These are phyloP conservation scores for Crenichthys baileyi DNA, from an alignment of 2,797 vertebrate species.

Conservation along the genomic window DNA sequence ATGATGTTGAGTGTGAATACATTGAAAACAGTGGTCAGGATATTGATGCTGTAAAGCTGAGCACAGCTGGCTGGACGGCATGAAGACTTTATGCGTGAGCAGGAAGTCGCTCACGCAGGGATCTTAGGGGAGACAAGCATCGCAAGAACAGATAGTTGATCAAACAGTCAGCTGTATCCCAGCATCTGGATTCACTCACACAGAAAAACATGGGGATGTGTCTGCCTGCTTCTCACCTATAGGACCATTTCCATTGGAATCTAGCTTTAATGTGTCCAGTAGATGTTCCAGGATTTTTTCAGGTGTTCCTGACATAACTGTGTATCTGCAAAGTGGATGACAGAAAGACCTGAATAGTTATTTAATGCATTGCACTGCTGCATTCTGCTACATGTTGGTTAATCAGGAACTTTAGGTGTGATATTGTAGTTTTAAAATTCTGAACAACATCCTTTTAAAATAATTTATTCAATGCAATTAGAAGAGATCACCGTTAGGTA, in stretches of 20 bases:
- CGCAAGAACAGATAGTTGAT: slow-evolving; percentile 14
- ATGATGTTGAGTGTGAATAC: neutral
- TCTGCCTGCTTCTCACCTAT: slow-evolving; percentile 76
- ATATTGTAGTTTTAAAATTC: neutral
- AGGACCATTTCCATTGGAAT: slow-evolving; percentile 85
- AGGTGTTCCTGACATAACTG: slow-evolving; percentile 93
- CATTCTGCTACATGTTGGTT: neutral
- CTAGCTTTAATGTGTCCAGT: slow-evolving; percentile 89
- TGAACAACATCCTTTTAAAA: neutral
- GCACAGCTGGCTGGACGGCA: slow-evolving; percentile 91
- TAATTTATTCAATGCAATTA: neutral
- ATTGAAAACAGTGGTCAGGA: slow-evolving; percentile 71
- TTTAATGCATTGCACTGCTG: neutral
- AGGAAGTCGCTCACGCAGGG: slow-evolving; percentile 91
- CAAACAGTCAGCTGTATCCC: neutral
- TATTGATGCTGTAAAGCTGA: slow-evolving; percentile 91
- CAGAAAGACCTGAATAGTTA: neutral
- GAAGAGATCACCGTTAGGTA: neutral
- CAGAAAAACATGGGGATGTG: neutral
- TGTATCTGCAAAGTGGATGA: slow-evolving; percentile 81
- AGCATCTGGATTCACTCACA: neutral
- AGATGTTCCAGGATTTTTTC: slow-evolving; percentile 97
- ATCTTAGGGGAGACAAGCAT: slow-evolving; percentile 77
- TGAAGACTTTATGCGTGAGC: slow-evolving; percentile 92
- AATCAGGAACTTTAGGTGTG: neutral